Percentiles rank a stretch among this genome's conserved stretches.
phyloP scores from a whole-genome alignment of 53 echinoderm and acorn worm species.

The Stichopus horrens region DNA sequence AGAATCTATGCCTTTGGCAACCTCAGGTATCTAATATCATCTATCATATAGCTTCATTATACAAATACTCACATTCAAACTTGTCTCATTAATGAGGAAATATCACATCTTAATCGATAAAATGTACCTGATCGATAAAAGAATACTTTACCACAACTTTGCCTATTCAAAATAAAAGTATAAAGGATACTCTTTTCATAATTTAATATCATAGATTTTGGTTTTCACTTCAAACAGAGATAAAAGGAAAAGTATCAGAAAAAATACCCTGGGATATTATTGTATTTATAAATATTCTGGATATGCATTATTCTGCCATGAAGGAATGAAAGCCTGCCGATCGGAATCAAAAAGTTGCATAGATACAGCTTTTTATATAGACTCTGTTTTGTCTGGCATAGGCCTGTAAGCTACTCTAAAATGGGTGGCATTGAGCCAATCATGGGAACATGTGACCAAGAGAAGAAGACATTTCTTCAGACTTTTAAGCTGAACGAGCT shows the following conservation, averaged over 20 bases:
- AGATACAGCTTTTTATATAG: not conserved
- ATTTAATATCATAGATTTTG: not conserved
- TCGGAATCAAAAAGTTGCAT: not conserved
- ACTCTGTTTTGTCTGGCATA: not conserved
- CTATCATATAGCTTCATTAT: too few relatives aligned
- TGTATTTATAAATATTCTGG: not conserved
- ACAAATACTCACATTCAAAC: too few relatives aligned
- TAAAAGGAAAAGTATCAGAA: not conserved
- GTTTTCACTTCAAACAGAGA: not conserved
- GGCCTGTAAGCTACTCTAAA: slow-evolving; percentile 67
- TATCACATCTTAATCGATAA: too few relatives aligned
- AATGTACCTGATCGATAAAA: too few relatives aligned
- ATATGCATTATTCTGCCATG: not conserved
- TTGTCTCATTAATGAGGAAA: too few relatives aligned
- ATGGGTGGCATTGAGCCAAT: slow-evolving; percentile 81
- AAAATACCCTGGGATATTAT: not conserved
- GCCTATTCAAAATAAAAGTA: not conserved
- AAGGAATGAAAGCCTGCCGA: slow-evolving; percentile 10
- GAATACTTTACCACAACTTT: too few relatives aligned
- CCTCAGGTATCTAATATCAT: too few relatives aligned
- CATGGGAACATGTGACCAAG: slow-evolving; percentile 55
- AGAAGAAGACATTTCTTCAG: slow-evolving; percentile 13
- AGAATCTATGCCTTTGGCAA: too few relatives aligned
- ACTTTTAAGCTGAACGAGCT: not conserved
- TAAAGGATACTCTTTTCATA: not conserved